Percentiles rank a stretch among this genome's conserved stretches.
phyloP scores from a whole-genome alignment of 2,888 invertebrate species.

The Leucoptera coffeella region DNA sequence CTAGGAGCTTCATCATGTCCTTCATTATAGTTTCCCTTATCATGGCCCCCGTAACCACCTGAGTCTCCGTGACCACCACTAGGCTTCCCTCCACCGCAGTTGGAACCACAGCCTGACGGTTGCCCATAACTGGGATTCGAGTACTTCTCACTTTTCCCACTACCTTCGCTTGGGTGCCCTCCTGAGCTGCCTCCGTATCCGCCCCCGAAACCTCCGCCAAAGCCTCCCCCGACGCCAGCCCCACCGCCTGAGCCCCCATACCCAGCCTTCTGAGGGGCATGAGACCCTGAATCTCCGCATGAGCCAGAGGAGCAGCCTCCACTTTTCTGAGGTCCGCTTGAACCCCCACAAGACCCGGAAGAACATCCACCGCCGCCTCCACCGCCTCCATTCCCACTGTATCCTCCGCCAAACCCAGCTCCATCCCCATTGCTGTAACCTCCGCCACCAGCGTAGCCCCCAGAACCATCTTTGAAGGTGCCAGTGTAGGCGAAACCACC shows the following conservation, averaged over 20 bases:
- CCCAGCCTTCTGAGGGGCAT: conserved; percentile 6
- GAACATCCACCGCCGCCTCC: conserved; percentile 8
- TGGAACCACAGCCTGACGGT: neutral
- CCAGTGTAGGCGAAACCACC: conserved; percentile 40
- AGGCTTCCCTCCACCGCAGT: neutral
- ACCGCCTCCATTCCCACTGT: conserved; percentile 12
- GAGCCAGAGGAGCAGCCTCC: neutral
- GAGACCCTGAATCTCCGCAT: neutral
- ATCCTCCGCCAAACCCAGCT: conserved; percentile 18
- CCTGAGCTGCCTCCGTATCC: neutral
- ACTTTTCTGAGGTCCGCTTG: neutral
- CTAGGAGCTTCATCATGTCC: too few species aligned
- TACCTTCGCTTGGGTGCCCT: conserved; percentile 8
- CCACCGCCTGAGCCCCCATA: conserved; percentile 10
- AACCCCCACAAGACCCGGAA: conserved; percentile 1
- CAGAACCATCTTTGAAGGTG: conserved; percentile 20
- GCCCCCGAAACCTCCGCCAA: neutral
- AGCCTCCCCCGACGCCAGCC: neutral
- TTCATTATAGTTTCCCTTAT: too few species aligned
- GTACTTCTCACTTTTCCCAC: too few species aligned
- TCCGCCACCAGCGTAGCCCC: conserved; percentile 34
- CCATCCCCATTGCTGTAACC: conserved; percentile 22
- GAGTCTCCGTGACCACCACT: too few species aligned
- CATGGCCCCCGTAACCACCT: too few species aligned
- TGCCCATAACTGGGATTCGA: too few species aligned